Base-by-base conservation (phyloP, 2,888 invertebrate genomes). In the Celastrina argiolus region DNA sequence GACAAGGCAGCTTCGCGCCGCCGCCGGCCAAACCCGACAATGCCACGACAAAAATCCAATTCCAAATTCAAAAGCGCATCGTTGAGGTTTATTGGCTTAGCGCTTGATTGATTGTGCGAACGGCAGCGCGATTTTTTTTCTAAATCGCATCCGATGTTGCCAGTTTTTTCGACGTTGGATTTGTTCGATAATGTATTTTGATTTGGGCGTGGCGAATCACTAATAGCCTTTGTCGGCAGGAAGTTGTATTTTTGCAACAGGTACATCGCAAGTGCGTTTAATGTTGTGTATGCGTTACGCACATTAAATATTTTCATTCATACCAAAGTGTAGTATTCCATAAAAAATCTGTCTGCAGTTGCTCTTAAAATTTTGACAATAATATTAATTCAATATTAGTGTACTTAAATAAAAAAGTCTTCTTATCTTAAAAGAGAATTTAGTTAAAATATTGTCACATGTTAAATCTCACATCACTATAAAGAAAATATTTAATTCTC, bases 31-130 rank as follows among this genome's bases (percentile, higher is more conserved):
- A 82, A 69, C 71, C 73, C 80, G 81, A 89, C 89, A 90, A 90
- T 84, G 74, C 80, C 74, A 75, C 81, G 77, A 85, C 85, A 87
- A 87, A 88, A 87, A 87, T 88, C 87, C 85, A 84, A 88, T 88
- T 85, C 85, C 76, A 78, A 80, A 88, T 88, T 88, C 88, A 91
- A 90, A 91, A 89, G 91, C 84, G 87, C 90, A 90, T 90, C 91
- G 90, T 88, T 90, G 90, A 91, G 91, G 91, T 91, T 91, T 91
- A 91, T 91, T 91, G 91, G 91, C 91, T 91, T 89, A 91, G 89
- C 87, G 88, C 87, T 87, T 90, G 91, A 91, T 91, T 88, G 91
- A 91, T 91, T 90, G 90, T 88, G 88, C 88, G 89, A 89, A 89
- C 82, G 74, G 78, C 76, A 81, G 78, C 78, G 80, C 81, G 74